Evolutionary conservation across 2,888 invertebrate species (phyloP), one percentile per base, ranked within the genome.

Genomic region (Erpobdella octoculata): DNA sequence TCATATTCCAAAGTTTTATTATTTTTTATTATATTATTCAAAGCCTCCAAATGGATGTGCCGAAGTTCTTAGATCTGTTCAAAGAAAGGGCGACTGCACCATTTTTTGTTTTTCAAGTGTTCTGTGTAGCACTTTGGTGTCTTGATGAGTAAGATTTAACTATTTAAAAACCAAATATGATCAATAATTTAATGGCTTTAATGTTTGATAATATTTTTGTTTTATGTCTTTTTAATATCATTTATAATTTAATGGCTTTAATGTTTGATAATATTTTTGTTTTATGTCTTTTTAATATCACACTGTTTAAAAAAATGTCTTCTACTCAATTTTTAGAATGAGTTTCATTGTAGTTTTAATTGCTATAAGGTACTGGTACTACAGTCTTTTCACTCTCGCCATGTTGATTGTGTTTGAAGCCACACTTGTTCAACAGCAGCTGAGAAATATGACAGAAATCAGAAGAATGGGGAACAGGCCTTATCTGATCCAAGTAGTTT

Each of bases 21-120:
- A 28, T 8, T 6, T 4, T 3, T 21, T 28, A 61, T 21, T 61
- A 31, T 62, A 33, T 0, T 12, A n/a, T 33, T 70, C 25, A 8
- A 38, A 82, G 88, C 71, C 85, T 90, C 82, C 88, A 87, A 75
- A 89, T 90, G 88, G 89, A 93, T 73, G 91, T 98, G 25, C 98
- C 98, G 0, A 92, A 94, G 83, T 99, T 99, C 81, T 88, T 89
- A 86, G 95, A 97, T 84, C 86, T 99, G 25, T 98, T 99, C 82
- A 91, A 90, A 78, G 98, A 99, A 85, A 87, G 98, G 78, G 98
- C 98, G 0, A 96, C 97, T 0, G 97, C 98, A 0, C 98, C 98
- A 1, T 99, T 99, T 85, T 99, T 99, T 84, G 96, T 99, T 5
- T 99, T 99, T 84, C 98, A 99, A 90, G 93, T 98, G 72, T 97